These are phyloP conservation scores for Eledone cirrhosa DNA, from an alignment of 2,888 invertebrate genomes.

Conservation along the genomic window DNA sequence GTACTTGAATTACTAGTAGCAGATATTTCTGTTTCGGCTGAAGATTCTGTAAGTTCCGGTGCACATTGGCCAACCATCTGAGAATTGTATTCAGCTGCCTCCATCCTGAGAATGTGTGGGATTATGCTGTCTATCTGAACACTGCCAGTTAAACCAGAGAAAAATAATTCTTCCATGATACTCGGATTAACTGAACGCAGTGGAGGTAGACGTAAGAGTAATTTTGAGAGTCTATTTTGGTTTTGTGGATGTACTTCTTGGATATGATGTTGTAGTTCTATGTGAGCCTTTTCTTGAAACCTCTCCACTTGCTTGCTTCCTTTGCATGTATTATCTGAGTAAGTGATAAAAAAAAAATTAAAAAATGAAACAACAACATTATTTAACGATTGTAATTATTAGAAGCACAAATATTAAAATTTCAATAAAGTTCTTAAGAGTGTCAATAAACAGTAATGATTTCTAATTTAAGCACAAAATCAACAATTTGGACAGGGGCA, in stretches of 20 bases:
- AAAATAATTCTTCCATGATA: conserved; percentile 93
- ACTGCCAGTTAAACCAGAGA: conserved; percentile 89
- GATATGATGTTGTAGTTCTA: conserved; percentile 69
- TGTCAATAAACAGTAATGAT: too few relatives aligned
- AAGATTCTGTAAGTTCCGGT: neutral
- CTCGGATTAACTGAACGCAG: conserved; percentile 73
- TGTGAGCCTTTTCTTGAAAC: conserved; percentile 74
- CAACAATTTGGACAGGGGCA: too few relatives aligned
- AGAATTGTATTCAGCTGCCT: conserved; percentile 64
- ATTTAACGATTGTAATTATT: neutral
- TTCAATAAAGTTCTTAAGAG: neutral
- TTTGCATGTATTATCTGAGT: conserved; percentile 65
- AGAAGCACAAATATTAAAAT: neutral
- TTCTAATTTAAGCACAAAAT: too few relatives aligned
- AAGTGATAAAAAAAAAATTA: conserved; percentile 68
- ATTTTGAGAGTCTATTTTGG: conserved; percentile 92
- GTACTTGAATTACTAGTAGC: conserved; percentile 11
- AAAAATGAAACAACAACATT: too few relatives aligned
- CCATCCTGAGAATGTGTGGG: conserved; percentile 84
- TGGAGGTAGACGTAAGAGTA: conserved; percentile 72
- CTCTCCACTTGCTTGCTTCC: conserved; percentile 70
- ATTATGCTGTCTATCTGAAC: conserved; percentile 95
- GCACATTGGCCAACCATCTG: conserved; percentile 55
- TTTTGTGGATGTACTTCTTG: conserved; percentile 62
- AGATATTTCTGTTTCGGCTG: conserved; percentile 10